These are phyloP conservation scores for Diceros bicornis DNA, from an alignment of 2,797 vertebrate species.

Conservation along the genomic window DNA sequence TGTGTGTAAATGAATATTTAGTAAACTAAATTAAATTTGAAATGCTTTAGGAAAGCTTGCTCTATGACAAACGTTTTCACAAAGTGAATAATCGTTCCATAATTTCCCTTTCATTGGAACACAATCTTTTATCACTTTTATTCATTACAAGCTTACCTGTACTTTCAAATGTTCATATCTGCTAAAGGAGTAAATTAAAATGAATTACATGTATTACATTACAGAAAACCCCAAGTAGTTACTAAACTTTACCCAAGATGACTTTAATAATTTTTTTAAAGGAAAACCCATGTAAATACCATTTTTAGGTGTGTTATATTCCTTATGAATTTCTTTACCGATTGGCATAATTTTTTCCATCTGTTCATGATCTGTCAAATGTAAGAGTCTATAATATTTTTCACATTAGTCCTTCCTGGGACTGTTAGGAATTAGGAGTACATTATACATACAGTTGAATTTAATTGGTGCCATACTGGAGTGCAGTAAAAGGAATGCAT, in stretches of 20 bases:
- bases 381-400: constrained; percentile 74
- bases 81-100: constrained; percentile 73
- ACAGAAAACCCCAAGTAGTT: constrained; percentile 20
- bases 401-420: constrained; percentile 68
- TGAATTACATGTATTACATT: constrained; percentile 7
- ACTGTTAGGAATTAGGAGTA: constrained; percentile 75
- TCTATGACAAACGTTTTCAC: constrained; percentile 65
- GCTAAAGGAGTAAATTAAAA: constrained; percentile 67
- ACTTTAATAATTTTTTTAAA: constrained; percentile 54
- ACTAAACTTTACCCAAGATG: constrained; percentile 54
- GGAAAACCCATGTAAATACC: constrained; percentile 67
- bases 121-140: constrained; percentile 68
- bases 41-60: constrained; percentile 72
- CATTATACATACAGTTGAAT: constrained; percentile 72
- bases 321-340: constrained; percentile 73
- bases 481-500: constrained; percentile 69
- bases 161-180: constrained; percentile 63
- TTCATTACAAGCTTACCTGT: constrained; percentile 71
- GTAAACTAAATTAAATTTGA: constrained; percentile 78
- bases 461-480: constrained; percentile 73
- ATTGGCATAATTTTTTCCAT: constrained; percentile 71
- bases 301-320: constrained; percentile 68
- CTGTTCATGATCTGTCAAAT: constrained; percentile 63
- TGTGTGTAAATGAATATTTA: constrained; percentile 67
- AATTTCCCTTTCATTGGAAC: constrained; percentile 70